Base-by-base conservation (phyloP, 2,113 vertebrate species). In the Sinocyclocheilus anshuiensis region DNA sequence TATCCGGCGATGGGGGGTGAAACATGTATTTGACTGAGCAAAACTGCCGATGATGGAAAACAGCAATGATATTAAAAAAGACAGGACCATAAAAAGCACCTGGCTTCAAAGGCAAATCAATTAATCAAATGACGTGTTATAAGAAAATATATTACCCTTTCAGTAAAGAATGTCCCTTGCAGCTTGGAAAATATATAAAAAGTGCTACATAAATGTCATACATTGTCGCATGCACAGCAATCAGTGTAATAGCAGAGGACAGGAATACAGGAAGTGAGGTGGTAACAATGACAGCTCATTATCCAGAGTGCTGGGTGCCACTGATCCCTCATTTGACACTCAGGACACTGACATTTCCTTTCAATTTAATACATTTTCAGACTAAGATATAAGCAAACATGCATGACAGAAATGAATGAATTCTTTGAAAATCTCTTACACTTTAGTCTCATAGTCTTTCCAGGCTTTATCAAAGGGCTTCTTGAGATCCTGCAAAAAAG, bases 381-480 rank as follows among this genome's bases (percentile, higher is more conserved):
- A 74, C 20, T 48, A 7, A 29, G 42, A 36, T 29, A 6, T 69
- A 53, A 33, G 45, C 7, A 67, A 71, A 36, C 63, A 71, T 71
- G 50, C 50, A 42, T 42, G 20, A 65, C 2, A 65, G 39, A 65
- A 67, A 67, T 45, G 0, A n/a, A 39, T 18, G 3, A 42, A 26
- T 65, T 45, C 24, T 71, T 57, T 12, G 45, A 61, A 87, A n/a
- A 53, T 69, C 81, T 75, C 98, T 95, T 96, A 99, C 98, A 98
- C 97, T 98, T 99, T 99, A n/a, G 98, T 99, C 93, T 99, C 98
- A 61, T 99, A 99, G 94, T 99, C 98, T 92, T 99, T 99, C 98
- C 98, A 99, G 87, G 98, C 97, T 96, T 99, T 99, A 94, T 99
- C 98, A 88, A 99, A 99, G 11, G 98, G 97, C 89, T 99, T 99